phyloP scores from a whole-genome alignment of 1,140 invertebrate genomes.

The Cylas formicarius region DNA sequence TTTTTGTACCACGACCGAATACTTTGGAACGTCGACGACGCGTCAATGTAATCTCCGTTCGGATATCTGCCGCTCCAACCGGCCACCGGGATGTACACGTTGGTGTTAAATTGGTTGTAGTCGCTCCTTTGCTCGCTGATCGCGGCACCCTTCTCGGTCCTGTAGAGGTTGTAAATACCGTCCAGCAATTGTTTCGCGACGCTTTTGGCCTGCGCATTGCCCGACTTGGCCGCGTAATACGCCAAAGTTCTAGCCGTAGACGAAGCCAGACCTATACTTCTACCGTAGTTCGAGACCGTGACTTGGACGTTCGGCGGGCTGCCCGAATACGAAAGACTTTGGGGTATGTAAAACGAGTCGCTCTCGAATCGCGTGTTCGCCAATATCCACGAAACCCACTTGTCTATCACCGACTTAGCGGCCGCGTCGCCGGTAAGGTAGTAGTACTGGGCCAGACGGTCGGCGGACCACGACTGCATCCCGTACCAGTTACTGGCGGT shows the following conservation, averaged over 20 bases:
- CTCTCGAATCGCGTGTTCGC: conserved; percentile 12
- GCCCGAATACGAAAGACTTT: conserved; percentile 14
- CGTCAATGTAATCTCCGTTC: conserved; percentile 15
- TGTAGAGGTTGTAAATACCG: conserved; percentile 12
- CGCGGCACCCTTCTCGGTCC: conserved; percentile 7
- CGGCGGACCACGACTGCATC: conserved; percentile 24
- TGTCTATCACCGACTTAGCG: conserved; percentile 17
- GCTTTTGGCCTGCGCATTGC: conserved; percentile 8
- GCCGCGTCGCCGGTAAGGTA: conserved; percentile 19
- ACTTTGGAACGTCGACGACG: conserved; percentile 10
- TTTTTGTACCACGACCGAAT: conserved; percentile 21
- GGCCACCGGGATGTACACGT: conserved; percentile 17
- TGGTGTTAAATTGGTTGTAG: background rate
- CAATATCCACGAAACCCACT: conserved; percentile 21
- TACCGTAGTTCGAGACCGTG: conserved; percentile 11
- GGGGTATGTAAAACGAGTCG: conserved; percentile 19
- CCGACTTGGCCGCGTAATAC: conserved; percentile 21
- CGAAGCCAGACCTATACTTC: conserved; percentile 15
- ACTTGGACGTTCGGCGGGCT: conserved; percentile 21
- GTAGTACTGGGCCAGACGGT: conserved; percentile 25
- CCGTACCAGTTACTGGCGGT: conserved; percentile 24
- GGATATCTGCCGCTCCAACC: conserved; percentile 21
- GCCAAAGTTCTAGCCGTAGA: conserved; percentile 16
- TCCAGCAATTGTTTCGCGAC: conserved; percentile 18
- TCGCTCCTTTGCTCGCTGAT: background rate